These are phyloP conservation scores for Daphoenositta chrysoptera DNA, from an alignment of 2,113 vertebrate species.

Conservation along the genomic window DNA sequence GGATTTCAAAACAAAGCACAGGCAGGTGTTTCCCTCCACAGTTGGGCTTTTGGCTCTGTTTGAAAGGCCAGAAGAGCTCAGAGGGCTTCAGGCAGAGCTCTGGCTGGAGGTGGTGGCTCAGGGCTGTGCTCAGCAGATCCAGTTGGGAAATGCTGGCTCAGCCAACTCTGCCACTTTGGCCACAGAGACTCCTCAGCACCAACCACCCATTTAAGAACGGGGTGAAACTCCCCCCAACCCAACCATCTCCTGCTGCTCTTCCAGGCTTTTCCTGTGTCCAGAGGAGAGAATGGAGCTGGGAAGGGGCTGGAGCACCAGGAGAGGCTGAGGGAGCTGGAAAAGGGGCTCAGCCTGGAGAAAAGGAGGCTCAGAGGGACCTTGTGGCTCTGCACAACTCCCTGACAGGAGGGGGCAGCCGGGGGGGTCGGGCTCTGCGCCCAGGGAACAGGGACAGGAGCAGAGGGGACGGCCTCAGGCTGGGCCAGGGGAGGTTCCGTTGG, in stretches of 20 bases:
- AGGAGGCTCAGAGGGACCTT: neutral
- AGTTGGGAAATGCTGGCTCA: neutral
- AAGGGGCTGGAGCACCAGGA: neutral
- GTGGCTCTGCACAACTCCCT: neutral
- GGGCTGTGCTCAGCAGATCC: neutral
- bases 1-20: slow-evolving; percentile 24
- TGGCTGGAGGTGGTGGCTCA: neutral
- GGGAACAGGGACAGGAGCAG: neutral
- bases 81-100: neutral
- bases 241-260: neutral
- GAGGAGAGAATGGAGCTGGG: neutral
- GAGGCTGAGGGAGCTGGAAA: neutral
- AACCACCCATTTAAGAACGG: fast-evolving
- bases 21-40: neutral
- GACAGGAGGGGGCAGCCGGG: neutral
- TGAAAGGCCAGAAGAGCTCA: neutral
- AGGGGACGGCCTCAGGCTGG: fast-evolving
- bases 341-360: neutral
- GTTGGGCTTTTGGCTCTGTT: neutral
- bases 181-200: neutral
- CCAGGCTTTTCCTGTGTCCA: neutral
- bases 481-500: neutral
- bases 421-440: fast-evolving
- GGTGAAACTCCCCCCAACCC: neutral
- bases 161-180: neutral